Percentiles rank a stretch among this genome's conserved stretches.
phyloP scores from a whole-genome alignment of 2,888 invertebrate species.

The Lissonota sp. region DNA sequence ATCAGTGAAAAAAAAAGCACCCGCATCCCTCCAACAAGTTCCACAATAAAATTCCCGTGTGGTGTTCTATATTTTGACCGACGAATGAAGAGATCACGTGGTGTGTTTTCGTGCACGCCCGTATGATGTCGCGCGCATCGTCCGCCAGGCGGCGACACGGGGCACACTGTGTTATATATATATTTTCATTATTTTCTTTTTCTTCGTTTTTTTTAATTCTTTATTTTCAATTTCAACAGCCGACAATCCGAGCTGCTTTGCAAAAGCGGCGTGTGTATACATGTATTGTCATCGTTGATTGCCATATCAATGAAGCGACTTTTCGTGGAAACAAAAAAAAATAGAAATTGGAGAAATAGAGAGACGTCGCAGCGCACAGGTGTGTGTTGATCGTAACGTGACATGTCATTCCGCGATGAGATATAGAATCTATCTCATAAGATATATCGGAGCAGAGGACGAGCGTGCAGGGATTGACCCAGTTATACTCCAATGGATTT shows the following conservation, averaged over 20 bases:
- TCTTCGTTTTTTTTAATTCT: slow-evolving; percentile 21
- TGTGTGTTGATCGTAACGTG: slow-evolving; percentile 22
- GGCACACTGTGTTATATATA: slow-evolving; percentile 30
- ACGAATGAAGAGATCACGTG: too few species aligned
- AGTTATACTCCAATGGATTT: slow-evolving; percentile 72
- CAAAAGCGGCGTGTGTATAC: slow-evolving; percentile 40
- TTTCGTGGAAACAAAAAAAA: background rate
- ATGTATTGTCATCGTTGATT: slow-evolving; percentile 59
- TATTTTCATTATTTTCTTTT: slow-evolving; percentile 28
- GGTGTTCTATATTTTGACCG: too few species aligned
- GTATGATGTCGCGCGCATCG: background rate
- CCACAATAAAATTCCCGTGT: too few species aligned
- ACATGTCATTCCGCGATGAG: slow-evolving; percentile 53
- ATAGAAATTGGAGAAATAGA: background rate
- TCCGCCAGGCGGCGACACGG: slow-evolving; percentile 53
- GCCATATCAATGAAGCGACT: slow-evolving; percentile 14
- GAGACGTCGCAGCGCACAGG: background rate
- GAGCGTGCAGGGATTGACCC: slow-evolving; percentile 68
- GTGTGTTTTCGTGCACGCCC: too few species aligned
- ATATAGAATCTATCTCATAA: slow-evolving; percentile 23
- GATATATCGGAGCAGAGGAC: slow-evolving; percentile 57
- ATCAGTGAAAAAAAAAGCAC: too few species aligned
- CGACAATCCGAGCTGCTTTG: slow-evolving; percentile 46
- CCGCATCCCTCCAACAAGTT: too few species aligned
- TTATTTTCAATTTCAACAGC: slow-evolving; percentile 40